Conservation (phyloP, 1,140 invertebrate genomes). For the Pseudoatta argentina region DNA sequence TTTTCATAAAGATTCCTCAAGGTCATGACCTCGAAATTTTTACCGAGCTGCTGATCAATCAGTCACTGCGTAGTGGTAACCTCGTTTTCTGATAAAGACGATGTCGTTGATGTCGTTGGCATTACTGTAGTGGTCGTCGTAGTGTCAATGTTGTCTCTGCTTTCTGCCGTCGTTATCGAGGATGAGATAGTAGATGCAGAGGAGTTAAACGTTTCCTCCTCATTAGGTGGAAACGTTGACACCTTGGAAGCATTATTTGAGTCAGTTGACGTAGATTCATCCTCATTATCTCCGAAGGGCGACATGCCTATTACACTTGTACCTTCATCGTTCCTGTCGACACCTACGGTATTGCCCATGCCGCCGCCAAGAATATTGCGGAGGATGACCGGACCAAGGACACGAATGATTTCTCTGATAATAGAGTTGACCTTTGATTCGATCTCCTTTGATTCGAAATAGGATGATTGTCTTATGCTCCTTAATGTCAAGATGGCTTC, state of each 20-base stretch:
- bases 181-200: constrained; percentile 59
- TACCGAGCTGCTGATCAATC: constrained; percentile 56
- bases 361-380: constrained; percentile 86
- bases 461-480: no score
- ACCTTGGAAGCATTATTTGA: constrained; percentile 73
- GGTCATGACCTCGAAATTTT: constrained; percentile 67
- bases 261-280: constrained; percentile 40
- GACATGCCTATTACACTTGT: constrained; percentile 80
- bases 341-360: constrained; percentile 73
- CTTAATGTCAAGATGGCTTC: no score
- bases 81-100: constrained; percentile 28
- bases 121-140: background rate
- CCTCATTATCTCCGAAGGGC: constrained; percentile 80
- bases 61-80: constrained; percentile 59
- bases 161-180: constrained; percentile 17
- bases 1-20: constrained; percentile 37
- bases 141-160: background rate
- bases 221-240: constrained; percentile 86
- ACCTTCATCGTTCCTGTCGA: constrained; percentile 71
- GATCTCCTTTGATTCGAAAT: constrained; percentile 79
- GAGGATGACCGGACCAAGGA: constrained; percentile 89
- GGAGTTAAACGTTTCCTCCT: constrained; percentile 81
- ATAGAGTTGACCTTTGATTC: constrained; percentile 92
- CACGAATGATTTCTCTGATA: constrained; percentile 89
- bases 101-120: constrained; percentile 1